phyloP scores from a whole-genome alignment of 2,797 vertebrate species.

The Lacerta viridis region DNA sequence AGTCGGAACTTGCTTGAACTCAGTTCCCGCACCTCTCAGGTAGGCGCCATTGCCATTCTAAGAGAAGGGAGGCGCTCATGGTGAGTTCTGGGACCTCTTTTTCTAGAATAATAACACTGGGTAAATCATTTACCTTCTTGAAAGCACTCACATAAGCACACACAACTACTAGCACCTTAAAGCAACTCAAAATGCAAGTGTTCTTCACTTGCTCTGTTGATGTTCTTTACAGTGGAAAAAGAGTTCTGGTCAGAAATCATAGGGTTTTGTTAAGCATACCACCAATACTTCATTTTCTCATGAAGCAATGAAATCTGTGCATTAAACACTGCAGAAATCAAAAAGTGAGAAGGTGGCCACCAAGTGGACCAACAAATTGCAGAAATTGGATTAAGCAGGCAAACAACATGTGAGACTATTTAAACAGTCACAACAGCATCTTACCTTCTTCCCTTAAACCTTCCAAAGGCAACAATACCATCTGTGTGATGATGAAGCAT shows the following conservation, averaged over 20 bases:
- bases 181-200: background rate
- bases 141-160: background rate
- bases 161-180: background rate
- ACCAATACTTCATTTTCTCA: background rate
- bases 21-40: no score
- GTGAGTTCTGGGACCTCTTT: no score
- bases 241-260: background rate
- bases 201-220: accelerated
- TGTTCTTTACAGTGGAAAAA: background rate
- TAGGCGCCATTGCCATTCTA: no score
- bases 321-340: conserved; percentile 26
- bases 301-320: background rate
- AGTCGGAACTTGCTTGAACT: no score
- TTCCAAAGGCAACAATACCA: conserved; percentile 31
- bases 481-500: conserved; percentile 33
- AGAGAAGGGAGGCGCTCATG: no score
- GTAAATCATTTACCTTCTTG: conserved; percentile 12
- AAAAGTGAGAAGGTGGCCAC: conserved; percentile 5
- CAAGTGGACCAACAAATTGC: background rate
- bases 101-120: background rate
- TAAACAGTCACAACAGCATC: conserved; percentile 4
- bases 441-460: conserved; percentile 29
- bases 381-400: conserved; percentile 2
- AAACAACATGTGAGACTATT: conserved; percentile 5
- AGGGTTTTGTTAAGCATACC: accelerated